These are phyloP conservation scores for Calephelis virginiensis DNA, from an alignment of 1,140 invertebrate species.

Conservation along the genomic window DNA sequence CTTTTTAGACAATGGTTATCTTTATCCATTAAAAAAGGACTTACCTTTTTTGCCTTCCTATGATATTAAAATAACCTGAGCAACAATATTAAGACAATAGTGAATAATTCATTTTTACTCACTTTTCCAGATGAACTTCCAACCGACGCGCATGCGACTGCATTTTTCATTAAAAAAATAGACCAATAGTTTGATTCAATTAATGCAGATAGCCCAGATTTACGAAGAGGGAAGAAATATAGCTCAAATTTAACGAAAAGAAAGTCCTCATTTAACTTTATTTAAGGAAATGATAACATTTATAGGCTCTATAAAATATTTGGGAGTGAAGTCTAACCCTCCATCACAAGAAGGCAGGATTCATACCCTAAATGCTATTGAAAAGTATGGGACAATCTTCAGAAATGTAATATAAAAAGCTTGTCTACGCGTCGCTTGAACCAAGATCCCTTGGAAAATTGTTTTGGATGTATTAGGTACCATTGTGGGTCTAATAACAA, in stretches of 20 bases:
- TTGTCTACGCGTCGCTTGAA: not conserved
- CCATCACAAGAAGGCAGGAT: not conserved
- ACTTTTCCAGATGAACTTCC: not conserved
- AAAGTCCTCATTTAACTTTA: not conserved
- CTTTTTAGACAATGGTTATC: too few species aligned
- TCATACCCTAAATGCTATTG: not conserved
- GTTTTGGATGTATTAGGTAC: constrained; percentile 3
- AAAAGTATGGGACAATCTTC: not conserved
- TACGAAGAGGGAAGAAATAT: not conserved
- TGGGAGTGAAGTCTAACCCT: not conserved
- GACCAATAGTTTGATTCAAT: not conserved
- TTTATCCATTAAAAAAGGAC: too few species aligned
- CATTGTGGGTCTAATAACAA: constrained; percentile 15
- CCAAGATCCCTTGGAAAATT: constrained; percentile 6
- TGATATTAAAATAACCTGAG: not conserved
- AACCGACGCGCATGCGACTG: not conserved
- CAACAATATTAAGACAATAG: too few species aligned
- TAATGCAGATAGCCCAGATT: not conserved
- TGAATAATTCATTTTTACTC: not conserved
- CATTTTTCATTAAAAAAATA: not conserved
- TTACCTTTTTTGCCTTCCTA: not conserved
- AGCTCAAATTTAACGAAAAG: not conserved
- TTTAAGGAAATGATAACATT: not conserved
- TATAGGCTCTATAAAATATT: not conserved
- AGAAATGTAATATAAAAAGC: not conserved